Base-by-base conservation (phyloP, 2,797 vertebrate genomes). In the Smutsia temminckii region DNA sequence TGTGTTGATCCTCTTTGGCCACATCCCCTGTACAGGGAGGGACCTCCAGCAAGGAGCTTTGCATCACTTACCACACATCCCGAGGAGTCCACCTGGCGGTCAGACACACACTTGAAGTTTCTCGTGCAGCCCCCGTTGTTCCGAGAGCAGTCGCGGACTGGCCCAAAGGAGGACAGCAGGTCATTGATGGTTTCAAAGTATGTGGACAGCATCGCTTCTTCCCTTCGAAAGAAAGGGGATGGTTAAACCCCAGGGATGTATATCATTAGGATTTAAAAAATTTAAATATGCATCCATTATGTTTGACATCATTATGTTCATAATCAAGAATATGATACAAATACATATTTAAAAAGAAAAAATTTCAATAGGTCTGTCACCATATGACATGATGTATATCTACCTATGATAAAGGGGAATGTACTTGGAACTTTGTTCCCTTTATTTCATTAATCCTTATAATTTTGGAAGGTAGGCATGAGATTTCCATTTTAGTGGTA, bases 111-210 rank as follows among this genome's bases (percentile, higher is more conserved):
- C 91, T 99, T 99, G 98, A 99, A 99, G 98, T 99, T 99, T 96
- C 99, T 99, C 74, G 99, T 99, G 97, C 99, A 99, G 97, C 99
- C 99, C 0, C 99, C 99, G 0, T 99, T 99, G 96, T 99, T 99
- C 97, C 99, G 99, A 74, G 99, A 98, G 95, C 99, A 99, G 98
- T 99, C 99, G 8, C 99, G 99, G 21, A 99, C 99, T 0, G 99
- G 99, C 53, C 99, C 99, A 0, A 99, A 99, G 42, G 99, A 99
- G 0, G 99, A 99, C 18, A 99, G 98, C 17, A 99, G 98, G 95
- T 99, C 99, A 61, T 99, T 99, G 92, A 99, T 99, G 9, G 99
- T 99, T 98, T 99, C 99, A 11, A 99, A 99, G 97, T 99, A 99
- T 0, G 99, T 99, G 53, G 99, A 99, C 99, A 99, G 98, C 99